Conservation (phyloP, 2,797 vertebrate species). For the Forpus xanthops region DNA sequence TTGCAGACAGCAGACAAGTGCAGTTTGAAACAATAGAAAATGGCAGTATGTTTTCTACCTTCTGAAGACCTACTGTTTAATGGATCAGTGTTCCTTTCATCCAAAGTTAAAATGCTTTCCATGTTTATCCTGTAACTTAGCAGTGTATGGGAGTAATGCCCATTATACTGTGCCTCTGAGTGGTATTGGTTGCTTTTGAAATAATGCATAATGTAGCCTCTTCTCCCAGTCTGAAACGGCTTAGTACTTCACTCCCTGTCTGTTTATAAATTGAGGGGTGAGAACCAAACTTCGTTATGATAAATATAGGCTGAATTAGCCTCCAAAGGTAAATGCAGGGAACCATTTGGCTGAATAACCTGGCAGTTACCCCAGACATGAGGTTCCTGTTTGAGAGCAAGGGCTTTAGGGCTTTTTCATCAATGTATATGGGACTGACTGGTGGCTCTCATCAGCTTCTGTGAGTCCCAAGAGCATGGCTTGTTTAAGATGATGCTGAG, state of each 20-base stretch:
- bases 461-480: background rate
- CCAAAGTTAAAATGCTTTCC: background rate
- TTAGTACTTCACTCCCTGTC: background rate
- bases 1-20: background rate
- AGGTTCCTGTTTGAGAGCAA: background rate
- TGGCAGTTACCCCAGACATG: background rate
- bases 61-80: background rate
- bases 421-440: background rate
- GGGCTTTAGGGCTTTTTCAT: background rate
- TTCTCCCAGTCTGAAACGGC: background rate
- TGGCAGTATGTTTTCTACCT: background rate
- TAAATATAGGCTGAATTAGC: background rate
- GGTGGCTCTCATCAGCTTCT: background rate
- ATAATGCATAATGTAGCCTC: background rate
- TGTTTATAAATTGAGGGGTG: background rate
- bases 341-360: background rate
- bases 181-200: background rate
- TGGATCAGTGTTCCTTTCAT: background rate
- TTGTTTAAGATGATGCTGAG: background rate
- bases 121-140: background rate
- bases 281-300: background rate
- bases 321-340: background rate
- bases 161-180: background rate
- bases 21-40: background rate
- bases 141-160: background rate